A percentile compares a stretch with the other conserved stretches of the same genome.
phyloP scores from a whole-genome alignment of 2,797 vertebrate genomes.

The Thunnus albacares region DNA sequence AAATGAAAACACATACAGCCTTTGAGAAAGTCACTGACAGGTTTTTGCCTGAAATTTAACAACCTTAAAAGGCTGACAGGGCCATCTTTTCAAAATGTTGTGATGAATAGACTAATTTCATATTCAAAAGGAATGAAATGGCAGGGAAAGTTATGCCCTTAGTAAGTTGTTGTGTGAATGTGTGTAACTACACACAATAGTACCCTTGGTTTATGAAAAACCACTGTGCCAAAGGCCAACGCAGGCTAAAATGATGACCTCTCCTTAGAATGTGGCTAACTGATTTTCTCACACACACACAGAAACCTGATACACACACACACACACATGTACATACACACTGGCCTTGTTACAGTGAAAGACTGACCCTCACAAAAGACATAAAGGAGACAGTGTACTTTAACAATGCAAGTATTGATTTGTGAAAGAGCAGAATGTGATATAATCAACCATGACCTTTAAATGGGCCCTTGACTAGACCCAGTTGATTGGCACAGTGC shows the following conservation, averaged over 20 bases:
- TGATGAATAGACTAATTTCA: background rate
- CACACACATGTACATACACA: conserved; percentile 19
- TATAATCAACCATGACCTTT: conserved; percentile 78
- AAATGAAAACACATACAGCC: background rate
- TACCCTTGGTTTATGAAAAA: conserved; percentile 14
- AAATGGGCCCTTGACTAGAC: conserved; percentile 65
- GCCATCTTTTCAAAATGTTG: conserved; percentile 7
- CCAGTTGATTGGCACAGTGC: conserved; percentile 50
- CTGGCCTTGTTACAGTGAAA: conserved; percentile 63
- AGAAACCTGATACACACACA: conserved; percentile 26
- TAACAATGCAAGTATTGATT: conserved; percentile 78
- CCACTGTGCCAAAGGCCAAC: conserved; percentile 12
- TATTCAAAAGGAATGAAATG: background rate
- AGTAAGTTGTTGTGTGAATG: background rate
- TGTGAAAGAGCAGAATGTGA: conserved; percentile 70
- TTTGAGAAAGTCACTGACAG: background rate
- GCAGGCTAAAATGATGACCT: conserved; percentile 15
- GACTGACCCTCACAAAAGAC: conserved; percentile 56
- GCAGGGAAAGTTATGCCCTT: background rate
- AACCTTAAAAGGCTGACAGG: background rate
- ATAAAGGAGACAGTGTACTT: conserved; percentile 63
- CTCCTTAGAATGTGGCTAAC: conserved; percentile 23
- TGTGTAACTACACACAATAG: conserved; percentile 7
- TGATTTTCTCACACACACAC: conserved; percentile 43
- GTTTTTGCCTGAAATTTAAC: background rate